Evolutionary conservation across 2,113 vertebrate species (phyloP).

Genomic region (Ellobius talpinus): DNA sequence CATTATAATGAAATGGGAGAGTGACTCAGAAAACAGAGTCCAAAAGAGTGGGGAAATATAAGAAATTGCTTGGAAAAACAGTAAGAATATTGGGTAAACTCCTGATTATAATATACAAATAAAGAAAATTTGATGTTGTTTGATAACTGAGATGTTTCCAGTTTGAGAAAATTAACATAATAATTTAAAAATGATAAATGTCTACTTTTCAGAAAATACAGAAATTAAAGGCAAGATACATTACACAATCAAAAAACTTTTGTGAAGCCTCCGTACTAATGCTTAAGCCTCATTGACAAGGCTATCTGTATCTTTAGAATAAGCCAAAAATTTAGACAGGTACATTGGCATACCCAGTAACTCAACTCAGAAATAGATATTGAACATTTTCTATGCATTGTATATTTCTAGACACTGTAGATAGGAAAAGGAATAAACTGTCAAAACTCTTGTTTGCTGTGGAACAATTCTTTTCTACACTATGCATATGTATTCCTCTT

Average conservation of each 20-base stretch:
- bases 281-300: not conserved
- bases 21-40: not conserved
- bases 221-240: not conserved
- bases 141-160: not conserved
- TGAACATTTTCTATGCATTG: not conserved
- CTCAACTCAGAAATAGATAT: not conserved
- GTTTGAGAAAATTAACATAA: not conserved
- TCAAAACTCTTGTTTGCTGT: not conserved
- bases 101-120: not conserved
- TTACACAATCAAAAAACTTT: not conserved
- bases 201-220: not conserved
- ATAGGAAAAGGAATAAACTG: not conserved
- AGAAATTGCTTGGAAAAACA: not conserved
- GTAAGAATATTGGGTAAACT: not conserved
- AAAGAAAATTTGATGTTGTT: not conserved
- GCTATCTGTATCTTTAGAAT: not conserved
- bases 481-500: too few species aligned
- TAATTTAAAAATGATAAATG: not conserved
- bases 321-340: not conserved
- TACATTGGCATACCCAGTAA: not conserved
- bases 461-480: too few species aligned
- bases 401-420: not conserved
- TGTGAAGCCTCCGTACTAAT: not conserved
- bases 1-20: not conserved
- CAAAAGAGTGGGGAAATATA: not conserved